Evolutionary conservation across 2,888 invertebrate species (phyloP).

Genomic region (Muscina levida): DNA sequence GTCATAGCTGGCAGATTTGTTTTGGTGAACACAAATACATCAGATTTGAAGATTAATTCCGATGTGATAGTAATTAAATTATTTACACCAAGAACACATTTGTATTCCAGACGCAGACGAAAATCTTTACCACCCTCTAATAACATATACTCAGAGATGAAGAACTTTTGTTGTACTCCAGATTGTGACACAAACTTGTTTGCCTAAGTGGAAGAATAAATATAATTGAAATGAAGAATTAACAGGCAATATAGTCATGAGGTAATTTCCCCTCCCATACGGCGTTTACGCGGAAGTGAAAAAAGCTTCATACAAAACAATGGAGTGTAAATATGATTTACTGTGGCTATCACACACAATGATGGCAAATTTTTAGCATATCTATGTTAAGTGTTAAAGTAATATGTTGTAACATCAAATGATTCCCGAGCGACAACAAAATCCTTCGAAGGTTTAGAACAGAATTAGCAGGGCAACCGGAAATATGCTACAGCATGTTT

Average conservation of each 20-base stretch:
- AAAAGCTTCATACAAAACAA: no score
- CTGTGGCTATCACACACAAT: no score
- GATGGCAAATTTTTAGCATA: no score
- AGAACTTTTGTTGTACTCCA: neutral
- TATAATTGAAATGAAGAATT: conserved; percentile 47
- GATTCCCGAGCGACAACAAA: no score
- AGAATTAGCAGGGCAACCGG: no score
- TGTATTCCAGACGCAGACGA: conserved; percentile 44
- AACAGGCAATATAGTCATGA: conserved; percentile 49
- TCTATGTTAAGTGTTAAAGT: no score
- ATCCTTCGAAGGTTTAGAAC: no score
- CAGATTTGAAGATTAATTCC: conserved; percentile 35
- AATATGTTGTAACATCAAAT: no score
- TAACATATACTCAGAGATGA: neutral
- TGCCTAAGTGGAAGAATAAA: conserved; percentile 7
- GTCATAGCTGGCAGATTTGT: no score
- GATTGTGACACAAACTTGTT: conserved; percentile 11
- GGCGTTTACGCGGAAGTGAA: no score
- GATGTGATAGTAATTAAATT: conserved; percentile 54
- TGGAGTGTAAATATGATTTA: no score
- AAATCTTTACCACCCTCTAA: conserved; percentile 48
- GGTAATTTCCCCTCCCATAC: conserved; percentile 8
- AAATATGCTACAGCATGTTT: no score
- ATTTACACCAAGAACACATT: conserved; percentile 43
- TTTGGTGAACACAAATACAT: conserved; percentile 34